Base-by-base conservation (phyloP, 2,888 invertebrate genomes). In the Silvanus unidentatus region DNA sequence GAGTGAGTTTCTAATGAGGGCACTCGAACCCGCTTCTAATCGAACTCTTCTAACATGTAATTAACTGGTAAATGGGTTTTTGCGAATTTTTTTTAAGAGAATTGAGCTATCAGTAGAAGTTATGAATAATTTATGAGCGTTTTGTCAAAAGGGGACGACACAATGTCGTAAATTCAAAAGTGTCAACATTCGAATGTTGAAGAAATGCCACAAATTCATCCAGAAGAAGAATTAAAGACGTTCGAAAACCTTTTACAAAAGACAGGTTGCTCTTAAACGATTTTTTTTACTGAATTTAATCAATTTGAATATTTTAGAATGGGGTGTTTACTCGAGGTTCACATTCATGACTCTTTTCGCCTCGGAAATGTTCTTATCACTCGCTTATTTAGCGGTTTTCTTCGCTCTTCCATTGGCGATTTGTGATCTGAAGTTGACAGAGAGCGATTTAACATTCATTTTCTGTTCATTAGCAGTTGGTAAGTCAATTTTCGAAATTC, bases 281-380 rank as follows among this genome's bases (percentile, higher is more conserved):
- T 5, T 8, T 32, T 32, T 12, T 12, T 3, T 32, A 5, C 13
- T 3, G n/a, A 32, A 32, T 32, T 32, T 12, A 32, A 12, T 28
- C 11, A 32, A 32, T 12, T 12, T 12, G 11, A 35, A 28, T 43
- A 44, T 58, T 60, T 34, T 43, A 67, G 70, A 70, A 43, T 71
- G 70, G 66, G 71, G 71, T 11, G 47, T 67, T 4, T 70, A 69
- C 47, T 61, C 63, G 42, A 64, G 62, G 48, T 65, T 69, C 45
- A 48, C 68, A 34, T 22, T 69, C 15, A 62, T 58, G 43, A 55
- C 67, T 40, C 55, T 62, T 1, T 59, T 62, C 35, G 46, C 53
- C 8, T 3, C 22, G 3, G 22, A 5, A 5, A 32, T 37, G 14
- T 37, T 4, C 16, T 3, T 37, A 15, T 29, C 62, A 2, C 34